phyloP scores from a whole-genome alignment of 2,888 invertebrate species.

The Lepidonotus clava region DNA sequence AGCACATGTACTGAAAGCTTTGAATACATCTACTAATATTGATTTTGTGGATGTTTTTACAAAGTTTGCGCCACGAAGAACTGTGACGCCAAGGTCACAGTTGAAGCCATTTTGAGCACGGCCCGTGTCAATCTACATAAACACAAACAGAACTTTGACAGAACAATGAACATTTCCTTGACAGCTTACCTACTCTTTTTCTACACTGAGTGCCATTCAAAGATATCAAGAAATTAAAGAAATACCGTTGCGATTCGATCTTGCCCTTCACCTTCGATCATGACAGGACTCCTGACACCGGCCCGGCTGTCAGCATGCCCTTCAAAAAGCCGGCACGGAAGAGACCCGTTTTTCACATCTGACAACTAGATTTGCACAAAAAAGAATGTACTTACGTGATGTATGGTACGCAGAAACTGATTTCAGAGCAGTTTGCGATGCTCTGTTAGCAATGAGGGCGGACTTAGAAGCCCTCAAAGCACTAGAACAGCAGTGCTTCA shows the following conservation, averaged over 20 bases:
- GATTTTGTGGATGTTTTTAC: too few species aligned
- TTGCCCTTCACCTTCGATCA: neutral
- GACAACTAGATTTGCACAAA: neutral
- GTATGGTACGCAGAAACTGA: slow-evolving; percentile 81
- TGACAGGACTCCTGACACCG: neutral
- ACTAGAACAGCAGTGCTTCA: slow-evolving; percentile 83
- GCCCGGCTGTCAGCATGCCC: slow-evolving; percentile 11
- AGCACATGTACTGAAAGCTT: too few species aligned
- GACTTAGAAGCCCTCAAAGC: slow-evolving; percentile 84
- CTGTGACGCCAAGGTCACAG: slow-evolving; percentile 20
- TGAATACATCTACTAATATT: too few species aligned
- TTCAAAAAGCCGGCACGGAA: slow-evolving; percentile 34
- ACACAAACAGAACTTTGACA: too few species aligned
- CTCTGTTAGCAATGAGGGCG: slow-evolving; percentile 80
- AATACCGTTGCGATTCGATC: too few species aligned
- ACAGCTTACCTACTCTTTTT: too few species aligned
- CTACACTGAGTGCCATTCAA: too few species aligned
- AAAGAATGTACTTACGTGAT: slow-evolving; percentile 82
- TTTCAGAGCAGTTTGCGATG: slow-evolving; percentile 80
- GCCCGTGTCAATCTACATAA: neutral
- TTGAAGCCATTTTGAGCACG: neutral
- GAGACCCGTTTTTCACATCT: neutral
- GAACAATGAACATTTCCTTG: too few species aligned
- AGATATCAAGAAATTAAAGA: too few species aligned
- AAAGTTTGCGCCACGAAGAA: too few species aligned